A percentile compares a stretch with the other conserved stretches of the same genome.
phyloP scores from a whole-genome alignment of 2,888 invertebrate species.

The Drosophila nigritarsus region DNA sequence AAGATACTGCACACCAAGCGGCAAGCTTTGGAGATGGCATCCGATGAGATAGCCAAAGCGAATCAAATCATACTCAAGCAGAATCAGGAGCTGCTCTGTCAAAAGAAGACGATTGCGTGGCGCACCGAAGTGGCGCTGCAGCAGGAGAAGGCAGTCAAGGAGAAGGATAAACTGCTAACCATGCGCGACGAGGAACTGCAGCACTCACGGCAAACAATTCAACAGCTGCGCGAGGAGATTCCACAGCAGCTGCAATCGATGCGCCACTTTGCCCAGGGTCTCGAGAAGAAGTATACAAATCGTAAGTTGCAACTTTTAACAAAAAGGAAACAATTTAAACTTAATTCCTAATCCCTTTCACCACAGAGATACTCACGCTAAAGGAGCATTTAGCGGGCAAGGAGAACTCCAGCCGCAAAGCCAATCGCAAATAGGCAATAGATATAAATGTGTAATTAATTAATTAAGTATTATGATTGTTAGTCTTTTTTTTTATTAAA shows the following conservation, averaged over 20 bases:
- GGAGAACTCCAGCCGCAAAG: conserved; percentile 48
- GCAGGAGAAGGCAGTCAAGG: conserved; percentile 82
- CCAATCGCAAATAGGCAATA: conserved; percentile 50
- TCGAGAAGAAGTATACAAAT: conserved; percentile 83
- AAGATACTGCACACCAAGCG: conserved; percentile 84
- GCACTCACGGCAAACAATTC: conserved; percentile 69
- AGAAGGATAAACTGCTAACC: conserved; percentile 75
- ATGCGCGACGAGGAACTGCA: conserved; percentile 69
- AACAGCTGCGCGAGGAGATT: conserved; percentile 77
- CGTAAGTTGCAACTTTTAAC: conserved; percentile 64
- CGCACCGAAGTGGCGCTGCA: conserved; percentile 84
- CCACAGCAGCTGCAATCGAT: conserved; percentile 81
- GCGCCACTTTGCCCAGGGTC: conserved; percentile 76
- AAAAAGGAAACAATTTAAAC: neutral
- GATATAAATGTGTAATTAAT: neutral
- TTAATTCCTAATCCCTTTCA: neutral
- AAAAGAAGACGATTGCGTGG: conserved; percentile 81
- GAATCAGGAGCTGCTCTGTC: conserved; percentile 74
- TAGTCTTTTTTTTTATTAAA: conserved; percentile 50
- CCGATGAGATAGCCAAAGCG: conserved; percentile 84
- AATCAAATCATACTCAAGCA: conserved; percentile 84
- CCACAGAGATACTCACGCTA: conserved; percentile 58
- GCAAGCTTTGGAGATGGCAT: conserved; percentile 83
- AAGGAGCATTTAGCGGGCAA: conserved; percentile 58
- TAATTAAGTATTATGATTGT: conserved; percentile 31